Evolutionary conservation across 2,113 vertebrate species (phyloP), one percentile per base, ranked within the genome.

Genomic region (Prinia subflava): DNA sequence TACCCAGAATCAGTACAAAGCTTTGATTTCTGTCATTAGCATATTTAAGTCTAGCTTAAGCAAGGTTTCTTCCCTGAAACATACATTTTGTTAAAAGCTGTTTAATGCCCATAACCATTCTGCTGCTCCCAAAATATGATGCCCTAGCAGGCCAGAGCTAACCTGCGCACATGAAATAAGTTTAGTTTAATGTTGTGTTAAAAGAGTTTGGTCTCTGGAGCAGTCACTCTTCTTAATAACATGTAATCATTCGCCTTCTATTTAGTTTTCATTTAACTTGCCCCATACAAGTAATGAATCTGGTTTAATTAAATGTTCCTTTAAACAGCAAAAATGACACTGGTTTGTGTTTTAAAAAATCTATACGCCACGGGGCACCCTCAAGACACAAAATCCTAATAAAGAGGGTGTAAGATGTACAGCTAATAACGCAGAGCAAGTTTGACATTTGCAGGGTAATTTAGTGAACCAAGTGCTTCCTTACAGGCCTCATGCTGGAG

Each of bases 301-400:
- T 92, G 88, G 76, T 96, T 97, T 98, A 98, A 98, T 98, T 97
- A 97, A 98, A 98, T 87, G 93, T 97, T 95, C 97, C 95, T 97
- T 97, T 96, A 97, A 97, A 97, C 93, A 97, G 94, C 31, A 1
- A 57, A 97, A 97, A 96, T n/a, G 52, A 91, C 89, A 92, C 89
- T 78, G 93, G 95, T 96, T 95, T 93, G 82, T 89, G 91, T 95
- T 95, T 97, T 96, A 94, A 96, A 96, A 96, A 97, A 93, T 68
- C 77, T 83, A 87, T 79, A 92, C 6, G 53, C 96, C 94, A 93
- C 89, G 52, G 94, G 95, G 94, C 64, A 93, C 84, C 87, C 92
- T 96, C 84, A 95, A 97, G 97, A 95, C 93, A 95, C 76, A 88
- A 89, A 97, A 97, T 90, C 79, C 87, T 95, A 96, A 96, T 98